Percentiles rank a stretch among this genome's conserved stretches.
Evolutionary conservation across 2,797 vertebrate species (phyloP).

Genomic region (Lagocephalus sceleratus): DNA sequence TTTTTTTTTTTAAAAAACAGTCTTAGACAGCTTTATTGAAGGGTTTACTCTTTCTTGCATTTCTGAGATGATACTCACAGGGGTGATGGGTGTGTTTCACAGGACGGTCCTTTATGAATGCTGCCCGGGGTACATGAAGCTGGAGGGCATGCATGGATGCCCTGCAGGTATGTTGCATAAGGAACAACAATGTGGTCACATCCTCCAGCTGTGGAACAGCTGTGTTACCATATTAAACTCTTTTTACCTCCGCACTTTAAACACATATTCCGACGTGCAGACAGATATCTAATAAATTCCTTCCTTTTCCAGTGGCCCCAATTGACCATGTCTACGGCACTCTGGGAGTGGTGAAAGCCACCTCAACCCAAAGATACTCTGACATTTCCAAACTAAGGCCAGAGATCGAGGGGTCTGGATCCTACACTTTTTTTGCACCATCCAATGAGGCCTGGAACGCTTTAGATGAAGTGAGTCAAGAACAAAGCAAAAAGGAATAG

Average conservation of each 20-base stretch:
- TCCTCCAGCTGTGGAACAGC: conserved; percentile 24
- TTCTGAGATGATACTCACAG: neutral
- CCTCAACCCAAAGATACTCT: conserved; percentile 83
- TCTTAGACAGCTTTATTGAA: conserved; percentile 2
- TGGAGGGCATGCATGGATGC: conserved; percentile 87
- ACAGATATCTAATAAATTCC: conserved; percentile 6
- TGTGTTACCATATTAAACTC: conserved; percentile 13
- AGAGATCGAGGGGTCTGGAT: conserved; percentile 92
- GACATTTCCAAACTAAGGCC: conserved; percentile 83
- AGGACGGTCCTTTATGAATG: conserved; percentile 95
- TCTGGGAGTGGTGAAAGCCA: conserved; percentile 86
- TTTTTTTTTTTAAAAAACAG: too few species aligned
- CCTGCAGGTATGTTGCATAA: conserved; percentile 85
- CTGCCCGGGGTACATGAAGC: conserved; percentile 94
- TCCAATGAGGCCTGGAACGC: conserved; percentile 94
- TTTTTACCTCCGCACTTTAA: conserved; percentile 1
- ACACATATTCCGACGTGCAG: neutral
- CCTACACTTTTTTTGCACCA: conserved; percentile 93
- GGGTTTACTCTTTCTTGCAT: neutral
- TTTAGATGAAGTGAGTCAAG: conserved; percentile 80
- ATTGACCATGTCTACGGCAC: conserved; percentile 94
- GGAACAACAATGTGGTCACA: conserved; percentile 2
- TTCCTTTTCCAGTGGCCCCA: conserved; percentile 81
- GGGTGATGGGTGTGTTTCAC: conserved; percentile 30
- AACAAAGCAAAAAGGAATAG: conserved; percentile 1